Base-by-base conservation (phyloP, 2,797 vertebrate species). In the Crocidura indochinensis region DNA sequence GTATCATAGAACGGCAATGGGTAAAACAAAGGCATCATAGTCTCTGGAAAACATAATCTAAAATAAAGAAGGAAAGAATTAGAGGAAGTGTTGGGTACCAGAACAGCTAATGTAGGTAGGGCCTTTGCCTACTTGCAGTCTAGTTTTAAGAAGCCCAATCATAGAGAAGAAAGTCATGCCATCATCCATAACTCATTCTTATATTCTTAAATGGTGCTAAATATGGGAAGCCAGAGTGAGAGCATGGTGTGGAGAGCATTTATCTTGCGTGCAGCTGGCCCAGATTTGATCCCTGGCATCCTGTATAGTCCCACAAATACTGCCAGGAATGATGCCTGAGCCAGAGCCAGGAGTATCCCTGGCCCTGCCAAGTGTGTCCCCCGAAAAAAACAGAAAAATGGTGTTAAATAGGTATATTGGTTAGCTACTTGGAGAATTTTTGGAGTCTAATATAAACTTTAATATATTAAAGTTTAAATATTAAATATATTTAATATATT, bases 131-230 rank as follows among this genome's bases (percentile, higher is more conserved):
- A 53, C 51, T 17, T 87, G 3, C 9, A 53, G 29, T 1, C 8
- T 93, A 75, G 3, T 6, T 74, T 82, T 26, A 84, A 78, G 56
- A 71, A 84, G 56, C 68, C 56, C 6, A 75, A 17, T 12, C 47
- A 29, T 72, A 1, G 0, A 76, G 84, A 85, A 82, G 81, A 79
- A 88, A 69, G 56, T 29, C 62, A 60, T 64, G n/a, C 22, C 19
- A 78, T 10, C 19, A 65, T 20, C 10, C 5, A 6, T 20, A 80
- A 14, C 15, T 6, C 11, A 46, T 44, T 51, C 84, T 79, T 73
- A 60, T 65, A 67, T 73, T 14, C 19, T 29, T 29, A 27, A 65
- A 73, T 31, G 74, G 47, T 68, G 12, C 29, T 51, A 29, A 69
- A 77, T 81, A 38, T 38, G 38, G 38, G 38, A 38, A 38, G 38